Base-by-base conservation (phyloP, 2,113 vertebrate species). In the Pseudorectes ferrugineus region DNA sequence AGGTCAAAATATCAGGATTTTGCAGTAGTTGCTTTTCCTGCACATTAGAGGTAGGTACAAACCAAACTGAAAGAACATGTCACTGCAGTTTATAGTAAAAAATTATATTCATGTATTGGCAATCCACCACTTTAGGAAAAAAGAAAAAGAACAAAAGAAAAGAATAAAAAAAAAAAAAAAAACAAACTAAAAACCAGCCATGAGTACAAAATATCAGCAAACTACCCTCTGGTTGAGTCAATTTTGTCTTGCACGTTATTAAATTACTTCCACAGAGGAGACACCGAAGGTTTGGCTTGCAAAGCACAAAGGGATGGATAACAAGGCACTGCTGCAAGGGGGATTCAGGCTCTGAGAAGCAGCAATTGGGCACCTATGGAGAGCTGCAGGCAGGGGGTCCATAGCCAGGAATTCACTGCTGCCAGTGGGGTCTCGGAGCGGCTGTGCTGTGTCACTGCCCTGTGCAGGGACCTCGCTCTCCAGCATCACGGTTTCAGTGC, bases 231-330 rank as follows among this genome's bases (percentile, higher is more conserved):
- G 5, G 15, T 6, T 67, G 40, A 72, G 14, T 61, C 43, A 45
- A 8, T 83, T 75, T 87, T 88, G 7, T 46, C 33, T 26, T 51
- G 9, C 24, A 29, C 0, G 0, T 66, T 78, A 3, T 73, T 85
- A 51, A 82, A 54, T 12, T 21, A 3, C 33, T 81, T 66, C 43
- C 35, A 40, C 10, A 31, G 57, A 75, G 51, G 13, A 68, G 40
- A 49, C 11, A 15, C 19, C 16, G n/a, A 57, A 46, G 7, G 12
- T 14, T 40, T 59, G 68, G 6, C 6, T 43, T 63, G 24, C 23
- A 54, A 76, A 49, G 36, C 54, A 26, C 51, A 46, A 2, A 0
- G 2, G 38, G 29, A 22, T 1, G 0, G 5, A 9, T 12, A 14
- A 35, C 8, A 23, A 62, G 40, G 46, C 25, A 5, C 23, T 28